Percentiles rank a stretch among this genome's conserved stretches.
phyloP scores from a whole-genome alignment of 2,113 vertebrate genomes.

The Acrocephalus arundinaceus region DNA sequence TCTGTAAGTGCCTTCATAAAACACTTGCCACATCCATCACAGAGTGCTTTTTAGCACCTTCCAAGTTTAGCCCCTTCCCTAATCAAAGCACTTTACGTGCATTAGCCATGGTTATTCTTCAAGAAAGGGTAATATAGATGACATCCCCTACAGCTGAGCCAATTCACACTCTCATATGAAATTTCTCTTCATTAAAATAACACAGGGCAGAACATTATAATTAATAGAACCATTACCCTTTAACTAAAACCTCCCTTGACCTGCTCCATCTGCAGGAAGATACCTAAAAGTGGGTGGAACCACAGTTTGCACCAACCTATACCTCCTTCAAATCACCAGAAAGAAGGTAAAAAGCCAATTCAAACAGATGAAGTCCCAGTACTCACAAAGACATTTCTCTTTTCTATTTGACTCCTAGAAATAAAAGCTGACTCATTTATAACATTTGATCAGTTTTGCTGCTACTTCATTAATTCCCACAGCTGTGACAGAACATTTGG shows the following conservation, averaged over 20 bases:
- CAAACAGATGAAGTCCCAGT: background rate
- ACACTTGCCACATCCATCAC: background rate
- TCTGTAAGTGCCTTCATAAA: background rate
- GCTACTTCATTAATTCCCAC: background rate
- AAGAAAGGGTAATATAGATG: background rate
- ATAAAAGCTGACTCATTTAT: background rate
- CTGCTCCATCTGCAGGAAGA: background rate
- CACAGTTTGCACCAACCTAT: background rate
- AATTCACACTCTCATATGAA: background rate
- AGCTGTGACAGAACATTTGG: slow-evolving; percentile 1
- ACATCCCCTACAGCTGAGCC: background rate
- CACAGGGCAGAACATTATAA: background rate
- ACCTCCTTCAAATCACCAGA: background rate
- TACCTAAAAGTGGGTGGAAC: background rate
- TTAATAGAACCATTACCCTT: background rate
- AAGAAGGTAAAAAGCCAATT: background rate
- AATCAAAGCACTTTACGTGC: background rate
- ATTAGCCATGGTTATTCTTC: background rate
- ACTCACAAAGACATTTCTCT: background rate
- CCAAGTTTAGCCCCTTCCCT: background rate
- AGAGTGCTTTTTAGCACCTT: background rate
- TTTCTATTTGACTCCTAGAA: background rate
- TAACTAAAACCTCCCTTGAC: background rate
- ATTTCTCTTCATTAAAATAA: background rate
- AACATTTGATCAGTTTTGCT: background rate